These are phyloP conservation scores for Hestina assimilis DNA, from an alignment of 1,140 invertebrate genomes.

Conservation along the genomic window DNA sequence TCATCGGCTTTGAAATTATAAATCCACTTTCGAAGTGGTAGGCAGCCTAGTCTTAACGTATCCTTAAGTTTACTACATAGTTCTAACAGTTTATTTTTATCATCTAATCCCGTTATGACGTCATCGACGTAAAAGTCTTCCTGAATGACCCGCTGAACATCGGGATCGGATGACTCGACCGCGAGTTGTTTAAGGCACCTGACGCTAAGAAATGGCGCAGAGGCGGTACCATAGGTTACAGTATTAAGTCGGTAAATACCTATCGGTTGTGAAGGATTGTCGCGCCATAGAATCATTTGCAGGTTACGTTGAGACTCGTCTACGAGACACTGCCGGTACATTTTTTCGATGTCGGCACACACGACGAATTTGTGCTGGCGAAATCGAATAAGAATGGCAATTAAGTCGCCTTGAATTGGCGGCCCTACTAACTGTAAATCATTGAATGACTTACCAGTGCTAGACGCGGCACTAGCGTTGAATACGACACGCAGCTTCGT, in stretches of 20 bases:
- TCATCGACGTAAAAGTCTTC: conserved; percentile 11
- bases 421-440: conserved; percentile 9
- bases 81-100: too few species aligned
- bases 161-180: not conserved
- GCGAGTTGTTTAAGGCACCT: conserved; percentile 4
- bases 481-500: conserved; percentile 7
- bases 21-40: too few species aligned
- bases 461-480: conserved; percentile 4
- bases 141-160: not conserved
- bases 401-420: conserved; percentile 3
- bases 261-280: not conserved
- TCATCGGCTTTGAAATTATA: too few species aligned
- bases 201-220: not conserved
- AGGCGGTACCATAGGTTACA: not conserved
- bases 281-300: not conserved
- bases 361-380: not conserved
- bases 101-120: not conserved
- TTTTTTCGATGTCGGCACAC: conserved; percentile 7
- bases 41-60: too few species aligned
- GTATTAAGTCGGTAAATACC: conserved; percentile 1
- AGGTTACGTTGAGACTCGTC: not conserved
- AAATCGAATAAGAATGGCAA: not conserved
- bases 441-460: conserved; percentile 3
- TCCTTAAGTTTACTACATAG: too few species aligned
- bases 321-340: not conserved